These are phyloP conservation scores for Xyrauchen texanus DNA, from an alignment of 2,113 vertebrate genomes.

Conservation along the genomic window DNA sequence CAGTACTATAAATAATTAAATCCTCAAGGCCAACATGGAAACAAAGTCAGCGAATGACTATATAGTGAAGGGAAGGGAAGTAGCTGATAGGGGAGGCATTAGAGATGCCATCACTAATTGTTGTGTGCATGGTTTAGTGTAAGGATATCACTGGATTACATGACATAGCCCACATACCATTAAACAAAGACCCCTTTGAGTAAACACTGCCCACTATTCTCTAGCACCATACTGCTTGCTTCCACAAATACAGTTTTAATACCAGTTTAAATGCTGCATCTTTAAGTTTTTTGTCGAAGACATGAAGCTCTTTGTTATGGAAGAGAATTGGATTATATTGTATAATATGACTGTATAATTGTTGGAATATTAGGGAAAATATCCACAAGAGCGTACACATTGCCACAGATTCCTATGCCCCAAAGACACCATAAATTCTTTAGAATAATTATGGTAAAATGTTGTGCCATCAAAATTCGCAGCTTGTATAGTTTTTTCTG, in stretches of 20 bases:
- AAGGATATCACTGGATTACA: constrained; percentile 74
- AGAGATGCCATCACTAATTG: constrained; percentile 74
- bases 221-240: constrained; percentile 44
- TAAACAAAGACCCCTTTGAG: constrained; percentile 68
- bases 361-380: constrained; percentile 22
- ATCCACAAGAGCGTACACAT: constrained; percentile 12
- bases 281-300: constrained; percentile 56
- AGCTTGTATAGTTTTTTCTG: constrained; percentile 42
- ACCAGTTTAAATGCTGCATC: constrained; percentile 60
- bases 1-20: constrained; percentile 6
- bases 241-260: constrained; percentile 66
- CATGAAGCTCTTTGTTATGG: constrained; percentile 70
- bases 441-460: constrained; percentile 40
- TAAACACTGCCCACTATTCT: constrained; percentile 68
- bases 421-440: constrained; percentile 38
- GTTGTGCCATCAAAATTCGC: constrained; percentile 27
- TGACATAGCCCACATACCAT: constrained; percentile 72
- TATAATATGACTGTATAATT: constrained; percentile 61
- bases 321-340: constrained; percentile 60
- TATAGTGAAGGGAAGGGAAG: constrained; percentile 3
- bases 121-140: constrained; percentile 75
- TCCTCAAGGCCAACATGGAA: neutral
- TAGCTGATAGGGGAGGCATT: constrained; percentile 28
- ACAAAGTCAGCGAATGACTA: neutral
- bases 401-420: neutral